Base-by-base conservation (phyloP, 2,888 invertebrate genomes). In the Petrolisthes manimaculis region DNA sequence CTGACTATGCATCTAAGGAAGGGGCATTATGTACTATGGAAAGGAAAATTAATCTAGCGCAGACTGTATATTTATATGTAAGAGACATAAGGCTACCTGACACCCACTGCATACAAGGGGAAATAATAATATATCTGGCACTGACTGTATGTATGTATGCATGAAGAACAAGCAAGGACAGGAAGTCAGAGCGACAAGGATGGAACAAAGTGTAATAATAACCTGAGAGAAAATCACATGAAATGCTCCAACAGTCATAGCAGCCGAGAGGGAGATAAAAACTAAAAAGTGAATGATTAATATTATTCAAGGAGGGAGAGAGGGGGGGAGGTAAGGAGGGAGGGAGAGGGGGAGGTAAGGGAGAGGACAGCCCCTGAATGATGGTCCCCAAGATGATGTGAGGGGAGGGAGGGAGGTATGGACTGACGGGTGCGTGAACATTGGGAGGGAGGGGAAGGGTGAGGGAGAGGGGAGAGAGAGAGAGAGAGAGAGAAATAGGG, bases 151-250 rank as follows among this genome's bases (percentile, higher is more conserved):
- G 61, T n/a, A 74, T n/a, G 74, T 74, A n/a, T 21, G 74, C 8
- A 74, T 18, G 24, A 74, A 21, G 8, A 9, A 74, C n/a, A 21
- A 18, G 24, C 9, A 74, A 74, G 74, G 74, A 8, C 18, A 18
- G 56, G 56, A 61, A 81, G 6, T 18, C 9, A 56, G 14, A 61
- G 55, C 55, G 37, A 81, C 37, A 81, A 81, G 61, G 56, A 56
- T 56, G 24, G 61, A 81, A 56, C 56, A 81, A 81, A 81, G 80
- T 56, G 56, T 56, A 56, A 56, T 56, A 81, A 56, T 61, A 56
- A 61, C 55, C 56, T 56, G 56, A 81, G 80, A 81, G 80, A 74
- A 24, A 74, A 75, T n/a, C 9, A 75, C n/a, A 24, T 21, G 75
- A n/a, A 9, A 75, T n/a, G 24, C 21, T 14, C 51, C 69, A 51